Conservation (phyloP, 2,797 vertebrate genomes). For the Gymnocypris eckloni region DNA sequence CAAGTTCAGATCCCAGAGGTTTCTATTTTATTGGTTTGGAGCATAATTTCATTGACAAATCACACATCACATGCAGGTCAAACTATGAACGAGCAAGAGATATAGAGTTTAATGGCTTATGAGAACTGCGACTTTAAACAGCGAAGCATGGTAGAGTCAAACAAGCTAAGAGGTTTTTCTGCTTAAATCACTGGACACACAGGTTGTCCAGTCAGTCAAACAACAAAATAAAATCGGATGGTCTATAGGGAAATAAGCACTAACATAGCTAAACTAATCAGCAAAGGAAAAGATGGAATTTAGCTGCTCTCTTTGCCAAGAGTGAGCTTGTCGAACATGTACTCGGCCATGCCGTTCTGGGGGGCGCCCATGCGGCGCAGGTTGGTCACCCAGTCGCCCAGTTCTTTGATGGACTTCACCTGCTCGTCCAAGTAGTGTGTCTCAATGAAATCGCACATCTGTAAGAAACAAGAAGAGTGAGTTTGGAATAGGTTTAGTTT, state of each 20-base stretch:
- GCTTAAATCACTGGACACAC: neutral
- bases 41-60: conserved; percentile 56
- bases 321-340: conserved; percentile 97
- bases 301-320: conserved; percentile 82
- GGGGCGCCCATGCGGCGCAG: conserved; percentile 92
- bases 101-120: conserved; percentile 12
- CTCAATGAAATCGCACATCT: conserved; percentile 96
- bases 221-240: neutral
- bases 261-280: neutral
- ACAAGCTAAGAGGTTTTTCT: neutral
- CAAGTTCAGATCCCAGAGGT: conserved; percentile 70
- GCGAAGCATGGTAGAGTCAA: conserved; percentile 15
- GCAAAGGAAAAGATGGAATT: conserved; percentile 50
- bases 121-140: conserved; percentile 15
- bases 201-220: conserved; percentile 11
- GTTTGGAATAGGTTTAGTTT: neutral
- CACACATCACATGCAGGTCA: conserved; percentile 51
- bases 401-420: conserved; percentile 94
- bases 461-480: neutral
- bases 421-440: conserved; percentile 96
- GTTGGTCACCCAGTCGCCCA: conserved; percentile 92
- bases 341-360: conserved; percentile 90
- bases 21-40: conserved; percentile 70
- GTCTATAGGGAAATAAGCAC: neutral
- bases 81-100: conserved; percentile 23